A percentile compares a stretch with the other conserved stretches of the same genome.
Conservation (phyloP, 2,797 vertebrate species). For the Hyperoplus immaculatus region DNA sequence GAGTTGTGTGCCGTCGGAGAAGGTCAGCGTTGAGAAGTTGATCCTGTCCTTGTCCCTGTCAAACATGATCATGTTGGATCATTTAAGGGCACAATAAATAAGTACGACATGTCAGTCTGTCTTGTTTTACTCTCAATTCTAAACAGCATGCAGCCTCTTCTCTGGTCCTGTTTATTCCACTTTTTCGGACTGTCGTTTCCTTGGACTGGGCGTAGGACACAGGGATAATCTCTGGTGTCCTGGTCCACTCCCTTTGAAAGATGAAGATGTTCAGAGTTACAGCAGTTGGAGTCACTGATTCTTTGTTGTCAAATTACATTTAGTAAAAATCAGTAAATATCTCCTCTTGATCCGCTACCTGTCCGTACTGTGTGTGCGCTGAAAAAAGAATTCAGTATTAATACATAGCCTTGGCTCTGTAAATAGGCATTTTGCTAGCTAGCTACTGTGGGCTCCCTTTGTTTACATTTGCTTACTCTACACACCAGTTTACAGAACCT, state of each 20-base stretch:
- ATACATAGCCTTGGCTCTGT: no score
- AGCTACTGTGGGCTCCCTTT: no score
- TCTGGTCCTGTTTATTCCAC: slow-evolving; percentile 15
- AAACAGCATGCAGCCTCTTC: neutral
- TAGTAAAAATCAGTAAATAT: no score
- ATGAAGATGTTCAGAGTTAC: slow-evolving; percentile 30
- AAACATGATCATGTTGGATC: slow-evolving; percentile 15
- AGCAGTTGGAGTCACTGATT: slow-evolving; percentile 9
- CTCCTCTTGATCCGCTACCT: no score
- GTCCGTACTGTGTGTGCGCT: no score
- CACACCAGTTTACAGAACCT: no score
- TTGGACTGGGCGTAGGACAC: slow-evolving; percentile 14
- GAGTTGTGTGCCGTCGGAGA: slow-evolving; percentile 34
- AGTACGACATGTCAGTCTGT: slow-evolving; percentile 9
- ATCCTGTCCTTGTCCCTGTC: slow-evolving; percentile 36
- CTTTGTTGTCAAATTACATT: no score
- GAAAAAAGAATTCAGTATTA: no score
- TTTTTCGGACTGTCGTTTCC: neutral
- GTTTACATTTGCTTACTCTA: no score
- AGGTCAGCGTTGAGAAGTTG: slow-evolving; percentile 32
- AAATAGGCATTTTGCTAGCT: no score
- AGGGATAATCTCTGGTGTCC: slow-evolving; percentile 32
- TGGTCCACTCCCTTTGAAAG: slow-evolving; percentile 26
- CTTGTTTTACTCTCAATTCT: neutral
- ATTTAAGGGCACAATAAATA: slow-evolving; percentile 14